Evolutionary conservation across 1,140 invertebrate species (phyloP), one percentile per base, ranked within the genome.

Genomic region (Eumeta japonica): DNA sequence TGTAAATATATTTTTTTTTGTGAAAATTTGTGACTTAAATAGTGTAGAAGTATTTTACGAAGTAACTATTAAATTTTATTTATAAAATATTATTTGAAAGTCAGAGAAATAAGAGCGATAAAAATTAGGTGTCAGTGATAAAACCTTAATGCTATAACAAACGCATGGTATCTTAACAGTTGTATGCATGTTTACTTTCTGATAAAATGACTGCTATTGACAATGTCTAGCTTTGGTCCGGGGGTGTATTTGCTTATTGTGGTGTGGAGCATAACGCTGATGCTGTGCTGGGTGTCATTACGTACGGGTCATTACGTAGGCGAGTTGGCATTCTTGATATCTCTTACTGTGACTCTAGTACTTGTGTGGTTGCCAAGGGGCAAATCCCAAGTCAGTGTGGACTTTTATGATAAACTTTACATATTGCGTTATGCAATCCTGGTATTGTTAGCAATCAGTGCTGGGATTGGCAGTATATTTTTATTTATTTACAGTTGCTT

Each of bases 371-470:
- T 70, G 58, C 55, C 65, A 58, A 59, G 55, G 58, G 52, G 45
- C 29, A 18, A 44, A 10, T 20, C 45, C 34, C 12, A 29, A 20
- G 33, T 41, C 24, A 35, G 41, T 59, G 59, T 53, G 45, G 60
- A 67, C 47, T 64, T 71, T 56, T 73, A 73, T 35, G 68, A 75
- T 49, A 62, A 48, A 43, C 42, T 64, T 31, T 66, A 55, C 39
- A 43, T 72, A 33, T 44, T 57, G 16, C 54, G 65, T 39, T 64
- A 61, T 32, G 45, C 45, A 28, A 55, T 63, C 20, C 50, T 75
- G 17, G 48, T 54, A 16, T 51, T 66, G 18, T 43, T 75, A 45
- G 12, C 63, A 17, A 27, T 63, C 14, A 59, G 65, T 47, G 28
- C 50, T 37, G 27, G 62, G 11, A 41, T 54, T 15, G 61, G 62